Evolutionary conservation across 1,140 invertebrate genomes (phyloP).

Genomic region (Heliconius himera): DNA sequence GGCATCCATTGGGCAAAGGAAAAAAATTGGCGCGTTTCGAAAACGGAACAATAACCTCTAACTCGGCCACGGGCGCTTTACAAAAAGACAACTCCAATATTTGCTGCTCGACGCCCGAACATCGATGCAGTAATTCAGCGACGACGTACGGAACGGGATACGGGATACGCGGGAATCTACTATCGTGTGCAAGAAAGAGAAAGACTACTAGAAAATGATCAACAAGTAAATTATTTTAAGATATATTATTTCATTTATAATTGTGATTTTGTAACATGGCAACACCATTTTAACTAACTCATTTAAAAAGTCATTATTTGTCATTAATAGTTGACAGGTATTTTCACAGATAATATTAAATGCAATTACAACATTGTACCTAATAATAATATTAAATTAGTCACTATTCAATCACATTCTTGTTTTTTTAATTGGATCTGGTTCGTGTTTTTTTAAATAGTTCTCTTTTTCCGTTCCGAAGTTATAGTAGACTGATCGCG

Average conservation of each 20-base stretch:
- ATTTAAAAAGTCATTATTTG: no score
- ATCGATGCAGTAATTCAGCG: conserved; percentile 38
- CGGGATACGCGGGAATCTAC: background rate
- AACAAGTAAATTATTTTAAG: background rate
- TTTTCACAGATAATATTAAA: no score
- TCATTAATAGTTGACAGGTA: no score
- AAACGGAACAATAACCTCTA: conserved; percentile 76
- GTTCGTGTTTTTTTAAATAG: no score
- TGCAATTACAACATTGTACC: no score
- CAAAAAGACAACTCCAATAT: conserved; percentile 66
- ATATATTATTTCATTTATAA: background rate
- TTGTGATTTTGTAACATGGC: background rate
- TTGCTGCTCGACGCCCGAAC: conserved; percentile 41
- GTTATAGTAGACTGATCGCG: background rate
- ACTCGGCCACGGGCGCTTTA: conserved; percentile 72
- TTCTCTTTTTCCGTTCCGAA: background rate
- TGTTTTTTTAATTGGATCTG: no score
- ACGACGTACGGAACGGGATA: conserved; percentile 20
- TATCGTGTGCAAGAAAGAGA: background rate
- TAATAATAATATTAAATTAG: no score
- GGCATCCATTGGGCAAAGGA: conserved; percentile 49
- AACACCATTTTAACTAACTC: background rate
- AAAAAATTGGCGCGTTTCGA: conserved; percentile 66
- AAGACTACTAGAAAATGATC: background rate
- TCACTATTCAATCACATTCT: no score